Conservation (phyloP, 2,113 vertebrate species). For the Rhombomys opimus region DNA sequence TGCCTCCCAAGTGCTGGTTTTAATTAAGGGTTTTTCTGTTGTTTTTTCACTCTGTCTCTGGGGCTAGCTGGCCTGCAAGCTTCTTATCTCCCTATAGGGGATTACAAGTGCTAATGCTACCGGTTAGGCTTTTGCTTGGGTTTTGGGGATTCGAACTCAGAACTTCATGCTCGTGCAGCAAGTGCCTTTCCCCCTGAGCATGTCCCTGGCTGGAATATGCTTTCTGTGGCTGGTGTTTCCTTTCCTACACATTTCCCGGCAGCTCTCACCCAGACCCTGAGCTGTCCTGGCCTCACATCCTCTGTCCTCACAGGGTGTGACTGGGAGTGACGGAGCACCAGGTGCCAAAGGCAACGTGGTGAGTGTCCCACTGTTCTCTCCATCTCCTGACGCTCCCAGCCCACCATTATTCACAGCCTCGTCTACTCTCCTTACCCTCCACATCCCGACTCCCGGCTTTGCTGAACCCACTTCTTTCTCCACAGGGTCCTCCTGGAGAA, state of each 20-base stretch:
- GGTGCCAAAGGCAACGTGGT: constrained; percentile 94
- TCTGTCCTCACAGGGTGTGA: constrained; percentile 86
- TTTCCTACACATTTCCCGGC: not conserved
- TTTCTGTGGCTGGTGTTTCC: not conserved
- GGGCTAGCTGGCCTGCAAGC: not conserved
- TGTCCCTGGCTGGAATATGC: not conserved
- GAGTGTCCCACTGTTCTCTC: constrained; percentile 19
- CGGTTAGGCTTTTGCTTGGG: not conserved
- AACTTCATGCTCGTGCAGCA: not conserved
- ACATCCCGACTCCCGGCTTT: not conserved
- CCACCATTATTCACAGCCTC: accelerated
- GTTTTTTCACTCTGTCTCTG: not conserved
- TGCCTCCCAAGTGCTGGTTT: not conserved
- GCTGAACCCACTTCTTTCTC: not conserved
- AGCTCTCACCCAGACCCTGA: not conserved
- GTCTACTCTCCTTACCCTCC: not conserved
- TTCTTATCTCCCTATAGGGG: not conserved
- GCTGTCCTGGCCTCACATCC: not conserved
- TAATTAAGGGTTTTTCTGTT: not conserved
- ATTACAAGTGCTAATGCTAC: not conserved
- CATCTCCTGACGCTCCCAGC: not conserved
- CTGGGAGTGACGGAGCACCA: constrained; percentile 90
- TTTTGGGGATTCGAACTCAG: not conserved
- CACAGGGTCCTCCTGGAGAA: constrained; percentile 92
- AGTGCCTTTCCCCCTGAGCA: not conserved